phyloP scores from a whole-genome alignment of 2,888 invertebrate species.

The Cheilosia variabilis region DNA sequence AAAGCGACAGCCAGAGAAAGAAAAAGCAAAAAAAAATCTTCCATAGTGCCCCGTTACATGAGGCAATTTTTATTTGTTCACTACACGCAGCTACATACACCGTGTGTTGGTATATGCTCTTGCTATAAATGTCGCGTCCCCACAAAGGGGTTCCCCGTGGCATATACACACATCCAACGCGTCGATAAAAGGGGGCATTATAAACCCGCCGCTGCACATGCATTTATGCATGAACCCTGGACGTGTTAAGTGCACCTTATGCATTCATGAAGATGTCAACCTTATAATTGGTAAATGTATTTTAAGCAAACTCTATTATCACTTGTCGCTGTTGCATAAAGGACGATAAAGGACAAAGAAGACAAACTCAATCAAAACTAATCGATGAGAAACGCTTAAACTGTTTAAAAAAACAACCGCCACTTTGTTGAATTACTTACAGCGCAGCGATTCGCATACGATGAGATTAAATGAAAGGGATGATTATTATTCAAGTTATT shows the following conservation, averaged over 20 bases:
- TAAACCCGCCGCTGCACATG: background rate
- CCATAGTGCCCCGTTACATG: constrained; percentile 8
- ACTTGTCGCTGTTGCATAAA: background rate
- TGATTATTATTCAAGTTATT: constrained; percentile 48
- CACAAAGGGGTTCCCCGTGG: constrained; percentile 37
- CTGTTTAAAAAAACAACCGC: constrained; percentile 11
- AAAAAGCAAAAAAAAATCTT: no score
- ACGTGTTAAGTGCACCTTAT: constrained; percentile 55
- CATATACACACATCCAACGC: background rate
- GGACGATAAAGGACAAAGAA: background rate
- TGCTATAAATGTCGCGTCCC: constrained; percentile 11
- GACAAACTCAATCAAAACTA: constrained; percentile 20
- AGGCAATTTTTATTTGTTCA: constrained; percentile 17
- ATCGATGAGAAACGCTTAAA: constrained; percentile 26
- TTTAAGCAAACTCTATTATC: constrained; percentile 32
- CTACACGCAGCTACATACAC: background rate
- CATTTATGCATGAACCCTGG: background rate
- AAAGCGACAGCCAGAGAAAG: constrained; percentile 4
- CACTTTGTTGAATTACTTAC: constrained; percentile 37
- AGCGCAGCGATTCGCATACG: constrained; percentile 17
- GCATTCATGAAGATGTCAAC: constrained; percentile 60
- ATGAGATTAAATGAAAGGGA: constrained; percentile 34
- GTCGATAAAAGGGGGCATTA: no score
- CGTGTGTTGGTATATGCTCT: background rate
- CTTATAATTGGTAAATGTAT: constrained; percentile 61